A percentile compares a stretch with the other conserved stretches of the same genome.
Conservation (phyloP, 2,797 vertebrate species). For the Selene dorsalis region DNA sequence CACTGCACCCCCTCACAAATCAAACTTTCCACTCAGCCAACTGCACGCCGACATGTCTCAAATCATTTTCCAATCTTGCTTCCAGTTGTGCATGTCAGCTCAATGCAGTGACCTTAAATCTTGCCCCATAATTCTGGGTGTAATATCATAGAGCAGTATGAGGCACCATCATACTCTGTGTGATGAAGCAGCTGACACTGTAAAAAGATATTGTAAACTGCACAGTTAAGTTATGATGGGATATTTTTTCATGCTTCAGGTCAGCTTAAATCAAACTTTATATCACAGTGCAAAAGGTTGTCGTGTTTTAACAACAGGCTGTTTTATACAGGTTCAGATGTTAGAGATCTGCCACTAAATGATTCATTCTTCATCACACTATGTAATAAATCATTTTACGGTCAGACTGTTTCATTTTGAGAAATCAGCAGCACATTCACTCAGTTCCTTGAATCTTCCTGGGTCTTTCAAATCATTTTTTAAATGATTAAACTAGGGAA, state of each 20-base stretch:
- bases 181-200: conserved; percentile 41
- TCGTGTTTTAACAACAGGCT: background rate
- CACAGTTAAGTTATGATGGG: conserved; percentile 20
- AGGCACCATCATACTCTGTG: background rate
- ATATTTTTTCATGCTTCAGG: conserved; percentile 2
- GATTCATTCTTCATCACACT: background rate
- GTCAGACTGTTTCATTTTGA: background rate
- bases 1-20: conserved; percentile 51
- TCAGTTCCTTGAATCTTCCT: background rate
- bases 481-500: background rate
- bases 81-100: conserved; percentile 48
- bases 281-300: conserved; percentile 4
- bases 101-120: conserved; percentile 57
- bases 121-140: conserved; percentile 46
- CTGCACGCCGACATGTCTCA: conserved; percentile 28
- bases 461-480: background rate
- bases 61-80: conserved; percentile 65
- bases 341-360: background rate
- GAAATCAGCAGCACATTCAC: background rate
- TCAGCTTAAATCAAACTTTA: background rate
- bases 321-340: background rate
- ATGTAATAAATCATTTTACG: background rate
- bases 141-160: conserved; percentile 31
- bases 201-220: conserved; percentile 51
- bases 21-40: conserved; percentile 40